These are phyloP conservation scores for Mungos mungo DNA, from an alignment of 2,113 vertebrate genomes.

Conservation along the genomic window DNA sequence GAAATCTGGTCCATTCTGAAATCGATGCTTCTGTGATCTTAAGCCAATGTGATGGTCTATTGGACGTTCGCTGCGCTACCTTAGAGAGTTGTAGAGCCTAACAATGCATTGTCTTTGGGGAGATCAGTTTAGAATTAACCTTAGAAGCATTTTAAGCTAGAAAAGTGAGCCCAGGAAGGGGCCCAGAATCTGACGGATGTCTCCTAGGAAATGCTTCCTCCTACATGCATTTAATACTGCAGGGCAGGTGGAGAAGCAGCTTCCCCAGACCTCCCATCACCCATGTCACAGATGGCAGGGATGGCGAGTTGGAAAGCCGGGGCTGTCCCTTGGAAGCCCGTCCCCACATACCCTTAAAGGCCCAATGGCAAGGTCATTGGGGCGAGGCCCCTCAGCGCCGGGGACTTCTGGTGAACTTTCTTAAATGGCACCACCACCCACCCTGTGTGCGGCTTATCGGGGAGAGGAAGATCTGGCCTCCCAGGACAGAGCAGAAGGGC, in stretches of 20 bases:
- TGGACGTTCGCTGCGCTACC: background rate
- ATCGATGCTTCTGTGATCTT: background rate
- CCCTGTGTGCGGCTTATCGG: fast-evolving
- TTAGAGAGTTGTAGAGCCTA: background rate
- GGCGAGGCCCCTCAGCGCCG: background rate
- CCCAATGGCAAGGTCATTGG: background rate
- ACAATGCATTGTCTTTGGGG: too few relatives aligned
- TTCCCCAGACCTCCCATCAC: background rate
- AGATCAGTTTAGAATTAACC: background rate
- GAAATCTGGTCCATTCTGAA: background rate
- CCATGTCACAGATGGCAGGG: background rate
- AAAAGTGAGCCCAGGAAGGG: background rate
- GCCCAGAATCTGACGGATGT: background rate
- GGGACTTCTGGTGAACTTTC: background rate
- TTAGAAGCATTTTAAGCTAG: background rate
- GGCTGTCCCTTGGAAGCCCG: background rate
- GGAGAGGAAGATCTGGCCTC: background rate
- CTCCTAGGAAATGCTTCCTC: background rate
- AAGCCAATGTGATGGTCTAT: background rate
- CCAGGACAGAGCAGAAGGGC: too few relatives aligned
- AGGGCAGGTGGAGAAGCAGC: background rate
- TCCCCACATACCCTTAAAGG: background rate
- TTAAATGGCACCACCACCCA: background rate
- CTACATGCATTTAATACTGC: background rate
- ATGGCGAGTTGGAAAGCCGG: fast-evolving